A percentile compares a stretch with the other conserved stretches of the same genome.
Evolutionary conservation across 2,797 vertebrate genomes (phyloP).

Genomic region (Pipistrellus kuhlii): DNA sequence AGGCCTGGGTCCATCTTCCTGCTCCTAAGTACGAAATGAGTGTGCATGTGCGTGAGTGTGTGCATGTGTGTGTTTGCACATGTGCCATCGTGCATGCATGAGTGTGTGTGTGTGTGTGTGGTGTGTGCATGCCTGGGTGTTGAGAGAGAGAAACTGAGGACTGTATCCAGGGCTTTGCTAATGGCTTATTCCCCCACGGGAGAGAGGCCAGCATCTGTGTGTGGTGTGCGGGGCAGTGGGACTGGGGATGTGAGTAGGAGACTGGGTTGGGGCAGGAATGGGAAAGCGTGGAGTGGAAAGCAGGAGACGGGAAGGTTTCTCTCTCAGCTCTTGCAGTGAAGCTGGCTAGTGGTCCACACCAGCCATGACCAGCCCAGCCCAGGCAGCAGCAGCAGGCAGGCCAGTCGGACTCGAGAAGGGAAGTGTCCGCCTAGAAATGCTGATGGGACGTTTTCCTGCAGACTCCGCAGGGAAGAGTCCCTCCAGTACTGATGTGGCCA

Average conservation of each 20-base stretch:
- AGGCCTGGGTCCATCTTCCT: neutral
- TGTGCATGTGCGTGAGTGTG: neutral
- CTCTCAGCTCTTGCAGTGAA: neutral
- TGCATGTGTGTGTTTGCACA: neutral
- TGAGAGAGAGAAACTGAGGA: neutral
- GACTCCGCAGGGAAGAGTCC: neutral
- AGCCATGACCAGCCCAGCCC: neutral
- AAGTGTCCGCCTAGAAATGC: neutral
- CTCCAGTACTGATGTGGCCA: neutral
- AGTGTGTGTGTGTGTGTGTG: too few relatives aligned
- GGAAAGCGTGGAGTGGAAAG: neutral
- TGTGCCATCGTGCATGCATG: too few relatives aligned
- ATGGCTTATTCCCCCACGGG: neutral
- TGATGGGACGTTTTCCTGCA: neutral
- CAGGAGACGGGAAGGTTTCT: neutral
- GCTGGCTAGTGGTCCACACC: neutral
- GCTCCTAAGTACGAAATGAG: neutral
- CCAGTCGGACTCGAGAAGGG: neutral
- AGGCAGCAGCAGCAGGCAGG: neutral
- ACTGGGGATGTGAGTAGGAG: too few relatives aligned
- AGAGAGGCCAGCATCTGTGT: neutral
- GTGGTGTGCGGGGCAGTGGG: fast-evolving
- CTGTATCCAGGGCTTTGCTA: neutral
- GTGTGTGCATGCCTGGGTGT: neutral
- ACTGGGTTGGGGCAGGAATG: neutral